phyloP scores from a whole-genome alignment of 2,888 invertebrate genomes.

The Cosmorhoe ocellata region DNA sequence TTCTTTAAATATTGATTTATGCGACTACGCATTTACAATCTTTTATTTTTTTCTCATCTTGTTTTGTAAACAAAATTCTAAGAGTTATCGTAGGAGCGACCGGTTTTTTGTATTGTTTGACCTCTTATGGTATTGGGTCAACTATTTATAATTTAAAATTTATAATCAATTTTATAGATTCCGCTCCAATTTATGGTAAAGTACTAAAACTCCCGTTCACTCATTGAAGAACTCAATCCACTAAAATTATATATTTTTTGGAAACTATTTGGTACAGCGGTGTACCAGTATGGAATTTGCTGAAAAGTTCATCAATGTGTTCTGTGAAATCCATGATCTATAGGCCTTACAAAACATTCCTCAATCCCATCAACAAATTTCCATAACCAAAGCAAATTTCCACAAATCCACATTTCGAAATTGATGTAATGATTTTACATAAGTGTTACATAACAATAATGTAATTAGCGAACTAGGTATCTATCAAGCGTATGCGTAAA shows the following conservation, averaged over 20 bases:
- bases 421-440: conserved; percentile 21
- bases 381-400: conserved; percentile 13
- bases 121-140: too few relatives aligned
- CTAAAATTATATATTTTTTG: too few relatives aligned
- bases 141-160: too few relatives aligned
- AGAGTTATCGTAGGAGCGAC: conserved; percentile 8
- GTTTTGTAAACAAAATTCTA: conserved; percentile 15
- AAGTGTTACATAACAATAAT: conserved; percentile 19
- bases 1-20: neutral
- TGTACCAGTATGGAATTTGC: too few relatives aligned
- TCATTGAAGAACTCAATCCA: too few relatives aligned
- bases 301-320: too few relatives aligned
- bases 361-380: neutral
- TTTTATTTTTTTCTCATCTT: neutral
- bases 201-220: too few relatives aligned
- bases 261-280: too few relatives aligned
- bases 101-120: conserved; percentile 9
- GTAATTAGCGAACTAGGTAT: conserved; percentile 22
- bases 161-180: too few relatives aligned
- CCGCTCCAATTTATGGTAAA: too few relatives aligned
- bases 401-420: conserved; percentile 15
- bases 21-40: conserved; percentile 1
- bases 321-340: too few relatives aligned
- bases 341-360: too few relatives aligned
- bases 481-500: conserved; percentile 27